Base-by-base conservation (phyloP, 2,888 invertebrate genomes). In the Hyposoter didymator region DNA sequence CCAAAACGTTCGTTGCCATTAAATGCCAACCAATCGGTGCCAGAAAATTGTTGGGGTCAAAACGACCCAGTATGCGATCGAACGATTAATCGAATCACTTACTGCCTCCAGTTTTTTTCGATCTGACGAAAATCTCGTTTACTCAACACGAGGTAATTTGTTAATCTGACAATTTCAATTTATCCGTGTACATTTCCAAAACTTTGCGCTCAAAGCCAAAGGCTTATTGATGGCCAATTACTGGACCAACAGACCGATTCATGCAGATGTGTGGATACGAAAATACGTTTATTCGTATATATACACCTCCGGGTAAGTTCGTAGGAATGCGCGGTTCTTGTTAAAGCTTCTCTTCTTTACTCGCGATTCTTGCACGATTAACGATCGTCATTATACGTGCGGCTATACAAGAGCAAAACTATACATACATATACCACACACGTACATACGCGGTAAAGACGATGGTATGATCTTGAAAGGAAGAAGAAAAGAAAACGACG, bases 301-400 rank as follows among this genome's bases (percentile, higher is more conserved):
- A 55, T 4, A 73, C 10, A 6, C 39, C 64, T 49, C 59, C 28
- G 59, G 72, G 19, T 49, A 35, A 66, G 78, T 52, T 32, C 78
- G 69, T 47, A 82, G 85, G 85, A 85, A 85, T 85, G 83, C 85
- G 83, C 80, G 80, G 85, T 85, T 85, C 85, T 85, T 85, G 83
- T 85, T 83, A 83, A 85, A 83, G 80, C 74, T 59, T 43, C 64
- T 72, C 70, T 69, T 59, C 83, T 83, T 75, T 72, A 75, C 80
- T 83, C 78, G 80, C 82, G 78, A 80, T 83, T 67, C 49, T 28
- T 12, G 49, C 49, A 78, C 85, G 85, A 85, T 85, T 85, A 85
- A 85, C 80, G 85, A 85, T 83, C 85, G 83, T 85, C 85, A 83
- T 85, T 84, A 84, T 81, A 78, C 80, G 80, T 78, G 69, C 52